phyloP scores from a whole-genome alignment of 1,140 invertebrate genomes.

The Marisa cornuarietis region DNA sequence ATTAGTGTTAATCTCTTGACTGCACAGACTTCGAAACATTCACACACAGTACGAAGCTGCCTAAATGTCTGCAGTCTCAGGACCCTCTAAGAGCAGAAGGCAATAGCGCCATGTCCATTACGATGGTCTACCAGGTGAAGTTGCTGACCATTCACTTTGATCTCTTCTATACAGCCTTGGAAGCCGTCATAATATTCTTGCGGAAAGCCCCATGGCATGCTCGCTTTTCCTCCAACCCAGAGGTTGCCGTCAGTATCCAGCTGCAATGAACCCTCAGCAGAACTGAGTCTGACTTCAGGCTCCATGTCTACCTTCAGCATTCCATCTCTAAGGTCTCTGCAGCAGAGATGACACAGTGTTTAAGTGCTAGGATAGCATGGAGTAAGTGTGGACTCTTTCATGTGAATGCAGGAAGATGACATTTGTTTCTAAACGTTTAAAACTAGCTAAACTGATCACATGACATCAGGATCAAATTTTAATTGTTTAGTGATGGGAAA shows the following conservation, averaged over 20 bases:
- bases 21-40: too few relatives aligned
- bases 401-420: neutral
- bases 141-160: slow-evolving; percentile 49
- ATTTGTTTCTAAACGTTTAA: neutral
- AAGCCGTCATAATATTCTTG: slow-evolving; percentile 72
- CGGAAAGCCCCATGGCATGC: slow-evolving; percentile 71
- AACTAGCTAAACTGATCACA: too few relatives aligned
- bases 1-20: too few relatives aligned
- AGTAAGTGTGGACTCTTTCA: neutral
- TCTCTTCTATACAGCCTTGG: slow-evolving; percentile 71
- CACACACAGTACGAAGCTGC: too few relatives aligned
- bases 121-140: slow-evolving; percentile 53
- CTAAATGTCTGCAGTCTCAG: too few relatives aligned
- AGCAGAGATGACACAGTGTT: slow-evolving; percentile 33
- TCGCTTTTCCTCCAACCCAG: slow-evolving; percentile 75
- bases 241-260: slow-evolving; percentile 79
- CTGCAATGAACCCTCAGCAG: slow-evolving; percentile 74
- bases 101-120: slow-evolving; percentile 37
- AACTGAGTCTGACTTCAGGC: slow-evolving; percentile 72
- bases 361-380: neutral
- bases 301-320: slow-evolving; percentile 77
- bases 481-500: too few relatives aligned
- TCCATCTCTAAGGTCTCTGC: slow-evolving; percentile 75
- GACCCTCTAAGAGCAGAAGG: slow-evolving; percentile 33
- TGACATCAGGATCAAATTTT: too few relatives aligned